These are phyloP conservation scores for Ceratosolen solmsi DNA, from an alignment of 1,140 invertebrate genomes.

Conservation along the genomic window DNA sequence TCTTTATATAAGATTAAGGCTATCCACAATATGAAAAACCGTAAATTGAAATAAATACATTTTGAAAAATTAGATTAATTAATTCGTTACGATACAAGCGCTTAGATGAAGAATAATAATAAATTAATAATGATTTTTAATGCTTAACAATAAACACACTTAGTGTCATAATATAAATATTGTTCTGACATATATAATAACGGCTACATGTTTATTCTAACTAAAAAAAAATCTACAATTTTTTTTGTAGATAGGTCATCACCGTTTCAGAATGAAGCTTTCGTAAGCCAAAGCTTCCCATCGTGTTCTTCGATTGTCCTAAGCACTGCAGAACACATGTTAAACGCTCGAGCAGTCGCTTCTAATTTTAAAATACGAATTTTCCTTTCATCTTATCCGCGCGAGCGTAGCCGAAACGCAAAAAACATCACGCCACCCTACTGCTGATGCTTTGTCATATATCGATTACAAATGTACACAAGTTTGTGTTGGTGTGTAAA, in stretches of 20 bases:
- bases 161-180: not conserved
- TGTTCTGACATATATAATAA: not conserved
- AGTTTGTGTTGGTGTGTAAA: not conserved
- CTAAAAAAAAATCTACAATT: too few relatives aligned
- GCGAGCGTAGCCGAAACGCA: not conserved
- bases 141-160: too few relatives aligned
- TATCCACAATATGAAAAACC: too few relatives aligned
- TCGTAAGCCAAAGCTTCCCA: not conserved
- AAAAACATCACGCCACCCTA: not conserved
- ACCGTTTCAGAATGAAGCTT: not conserved
- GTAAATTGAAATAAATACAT: too few relatives aligned
- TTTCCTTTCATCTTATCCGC: conserved; percentile 35
- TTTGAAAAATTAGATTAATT: too few relatives aligned
- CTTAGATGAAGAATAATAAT: too few relatives aligned
- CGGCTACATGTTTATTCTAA: not conserved
- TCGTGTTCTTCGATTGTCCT: not conserved
- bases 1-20: too few relatives aligned
- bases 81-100: too few relatives aligned
- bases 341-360: not conserved
- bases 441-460: not conserved
- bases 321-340: not conserved
- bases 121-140: too few relatives aligned
- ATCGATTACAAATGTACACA: not conserved
- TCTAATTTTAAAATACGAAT: conserved; percentile 32
- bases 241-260: not conserved